These are phyloP conservation scores for Austrolebias charrua DNA, from an alignment of 2,797 vertebrate genomes.

Conservation along the genomic window DNA sequence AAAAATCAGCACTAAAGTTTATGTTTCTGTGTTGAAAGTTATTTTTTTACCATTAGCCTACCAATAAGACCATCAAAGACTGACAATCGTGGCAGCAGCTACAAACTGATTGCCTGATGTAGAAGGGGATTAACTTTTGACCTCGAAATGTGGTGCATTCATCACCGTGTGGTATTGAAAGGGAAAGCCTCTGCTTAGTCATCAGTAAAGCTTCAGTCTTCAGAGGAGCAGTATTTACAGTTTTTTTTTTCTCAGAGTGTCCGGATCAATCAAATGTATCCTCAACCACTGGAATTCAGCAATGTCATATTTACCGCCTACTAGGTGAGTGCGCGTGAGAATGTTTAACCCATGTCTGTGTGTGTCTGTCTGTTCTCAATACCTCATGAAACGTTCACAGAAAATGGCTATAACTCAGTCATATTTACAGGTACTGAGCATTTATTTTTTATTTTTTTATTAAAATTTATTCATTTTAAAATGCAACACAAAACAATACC, in stretches of 20 bases:
- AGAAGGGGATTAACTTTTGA: conserved; percentile 31
- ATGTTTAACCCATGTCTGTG: no score
- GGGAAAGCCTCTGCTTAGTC: conserved; percentile 8
- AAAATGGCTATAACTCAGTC: no score
- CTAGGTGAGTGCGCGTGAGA: no score
- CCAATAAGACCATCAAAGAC: background rate
- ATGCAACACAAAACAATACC: no score
- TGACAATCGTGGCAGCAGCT: background rate
- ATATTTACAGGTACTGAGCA: no score
- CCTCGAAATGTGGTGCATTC: conserved; percentile 17
- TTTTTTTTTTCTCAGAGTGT: background rate
- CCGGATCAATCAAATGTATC: background rate
- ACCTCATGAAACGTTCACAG: no score
- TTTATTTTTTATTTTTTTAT: no score
- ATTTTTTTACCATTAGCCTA: background rate
- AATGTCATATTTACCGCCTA: background rate
- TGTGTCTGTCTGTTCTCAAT: no score
- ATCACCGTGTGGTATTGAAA: conserved; percentile 13
- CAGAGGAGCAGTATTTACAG: background rate
- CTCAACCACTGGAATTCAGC: background rate
- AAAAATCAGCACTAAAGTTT: conserved; percentile 3
- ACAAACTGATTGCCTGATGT: conserved; percentile 8
- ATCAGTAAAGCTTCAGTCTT: conserved; percentile 5
- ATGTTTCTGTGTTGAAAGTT: conserved; percentile 5
- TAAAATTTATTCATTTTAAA: no score